These are phyloP conservation scores for Alectoris magna DNA, from an alignment of 2,797 vertebrate genomes.

Conservation along the genomic window DNA sequence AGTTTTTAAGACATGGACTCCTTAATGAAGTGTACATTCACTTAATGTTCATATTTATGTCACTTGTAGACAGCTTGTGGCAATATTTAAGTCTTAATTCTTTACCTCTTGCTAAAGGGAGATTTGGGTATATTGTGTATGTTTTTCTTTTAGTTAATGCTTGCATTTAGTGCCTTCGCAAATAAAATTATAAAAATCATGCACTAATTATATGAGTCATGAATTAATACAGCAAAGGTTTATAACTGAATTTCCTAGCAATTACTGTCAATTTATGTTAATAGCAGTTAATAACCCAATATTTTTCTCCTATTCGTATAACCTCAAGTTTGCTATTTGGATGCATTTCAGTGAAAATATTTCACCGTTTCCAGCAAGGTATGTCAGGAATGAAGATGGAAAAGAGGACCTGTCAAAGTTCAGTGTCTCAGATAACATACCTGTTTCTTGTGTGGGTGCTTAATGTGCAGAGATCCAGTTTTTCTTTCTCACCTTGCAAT, in stretches of 20 bases:
- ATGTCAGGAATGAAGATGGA: background rate
- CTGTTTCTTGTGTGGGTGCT: background rate
- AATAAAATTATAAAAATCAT: background rate
- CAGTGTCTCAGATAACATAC: background rate
- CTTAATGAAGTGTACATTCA: background rate
- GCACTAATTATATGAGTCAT: background rate
- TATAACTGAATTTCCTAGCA: background rate
- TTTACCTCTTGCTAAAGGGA: background rate
- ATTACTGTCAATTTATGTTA: background rate
- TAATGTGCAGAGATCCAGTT: background rate
- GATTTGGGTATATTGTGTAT: background rate
- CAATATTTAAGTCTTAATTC: background rate
- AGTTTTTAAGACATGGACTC: background rate
- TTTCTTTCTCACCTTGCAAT: background rate
- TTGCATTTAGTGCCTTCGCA: background rate
- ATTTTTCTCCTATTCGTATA: background rate
- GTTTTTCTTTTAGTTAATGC: background rate
- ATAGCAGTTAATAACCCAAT: background rate
- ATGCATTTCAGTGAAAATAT: background rate
- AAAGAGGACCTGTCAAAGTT: background rate
- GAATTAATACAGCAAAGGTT: background rate
- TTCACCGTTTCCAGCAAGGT: background rate
- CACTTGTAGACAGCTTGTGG: background rate
- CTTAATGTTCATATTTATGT: background rate
- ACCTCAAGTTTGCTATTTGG: background rate